These are phyloP conservation scores for Psilopsiagon aurifrons DNA, from an alignment of 2,113 vertebrate genomes.

Conservation along the genomic window DNA sequence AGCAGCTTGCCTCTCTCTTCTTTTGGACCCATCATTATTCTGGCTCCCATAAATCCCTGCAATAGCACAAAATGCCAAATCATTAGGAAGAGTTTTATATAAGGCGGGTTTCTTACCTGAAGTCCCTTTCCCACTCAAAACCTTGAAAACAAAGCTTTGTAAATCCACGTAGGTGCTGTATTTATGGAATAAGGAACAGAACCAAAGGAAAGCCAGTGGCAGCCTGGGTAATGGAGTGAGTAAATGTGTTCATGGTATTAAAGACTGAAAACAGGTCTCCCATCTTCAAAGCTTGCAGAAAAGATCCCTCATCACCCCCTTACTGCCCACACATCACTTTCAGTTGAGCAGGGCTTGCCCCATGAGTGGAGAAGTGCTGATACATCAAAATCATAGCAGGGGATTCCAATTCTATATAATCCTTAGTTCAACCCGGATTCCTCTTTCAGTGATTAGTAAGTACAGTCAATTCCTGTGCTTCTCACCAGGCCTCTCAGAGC, in stretches of 20 bases:
- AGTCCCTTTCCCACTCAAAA: not conserved
- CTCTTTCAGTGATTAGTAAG: not conserved
- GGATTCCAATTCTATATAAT: not conserved
- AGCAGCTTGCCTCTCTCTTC: not conserved
- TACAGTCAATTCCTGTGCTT: not conserved
- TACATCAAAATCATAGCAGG: not conserved
- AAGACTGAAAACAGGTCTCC: not conserved
- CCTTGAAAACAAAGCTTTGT: not conserved
- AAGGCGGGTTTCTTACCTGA: not conserved
- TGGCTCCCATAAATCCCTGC: not conserved
- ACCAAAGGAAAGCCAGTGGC: not conserved
- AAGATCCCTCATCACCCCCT: not conserved
- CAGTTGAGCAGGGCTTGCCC: not conserved
- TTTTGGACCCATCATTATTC: not conserved
- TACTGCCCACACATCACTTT: not conserved
- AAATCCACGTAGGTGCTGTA: not conserved
- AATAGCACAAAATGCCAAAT: not conserved
- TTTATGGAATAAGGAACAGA: not conserved
- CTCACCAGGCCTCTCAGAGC: not conserved
- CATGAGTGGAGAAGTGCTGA: fast-evolving
- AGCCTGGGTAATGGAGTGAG: not conserved
- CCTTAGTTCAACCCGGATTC: not conserved
- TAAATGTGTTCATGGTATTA: not conserved
- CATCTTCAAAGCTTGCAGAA: not conserved
- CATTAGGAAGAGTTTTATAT: not conserved